Percentiles rank a stretch among this genome's conserved stretches.
phyloP scores from a whole-genome alignment of 1,140 invertebrate species.

The Cotesia glomerata region DNA sequence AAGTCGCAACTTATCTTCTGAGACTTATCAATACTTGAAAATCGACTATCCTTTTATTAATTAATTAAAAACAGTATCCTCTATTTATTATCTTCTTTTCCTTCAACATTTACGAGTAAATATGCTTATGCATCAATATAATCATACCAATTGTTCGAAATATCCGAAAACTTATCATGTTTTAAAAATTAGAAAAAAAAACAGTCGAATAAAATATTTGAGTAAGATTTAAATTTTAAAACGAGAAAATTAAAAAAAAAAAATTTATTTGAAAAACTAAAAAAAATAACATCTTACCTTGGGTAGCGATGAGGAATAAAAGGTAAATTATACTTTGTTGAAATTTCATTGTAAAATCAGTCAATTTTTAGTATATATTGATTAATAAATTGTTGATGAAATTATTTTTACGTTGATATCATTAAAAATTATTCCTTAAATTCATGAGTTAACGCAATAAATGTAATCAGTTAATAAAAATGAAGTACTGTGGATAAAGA shows the following conservation, averaged over 20 bases:
- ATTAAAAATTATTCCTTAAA: constrained; percentile 23
- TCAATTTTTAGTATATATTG: too few relatives aligned
- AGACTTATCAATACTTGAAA: too few relatives aligned
- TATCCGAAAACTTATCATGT: too few relatives aligned
- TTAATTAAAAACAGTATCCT: too few relatives aligned
- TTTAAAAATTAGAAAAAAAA: too few relatives aligned
- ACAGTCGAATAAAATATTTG: too few relatives aligned
- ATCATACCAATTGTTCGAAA: too few relatives aligned
- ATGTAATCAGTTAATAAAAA: constrained; percentile 5
- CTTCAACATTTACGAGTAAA: too few relatives aligned
- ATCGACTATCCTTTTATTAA: too few relatives aligned
- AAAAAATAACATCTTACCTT: constrained; percentile 50
- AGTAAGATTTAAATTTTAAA: neutral
- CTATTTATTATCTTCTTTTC: neutral
- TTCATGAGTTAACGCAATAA: neutral
- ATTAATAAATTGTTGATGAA: constrained; percentile 5
- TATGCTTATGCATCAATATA: too few relatives aligned
- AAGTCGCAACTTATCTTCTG: too few relatives aligned
- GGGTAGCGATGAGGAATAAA: constrained; percentile 50
- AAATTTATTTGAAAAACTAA: neutral
- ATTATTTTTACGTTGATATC: constrained; percentile 46
- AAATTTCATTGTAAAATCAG: too few relatives aligned
- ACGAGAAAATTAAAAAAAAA: neutral
- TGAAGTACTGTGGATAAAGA: constrained; percentile 44
- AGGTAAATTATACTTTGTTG: constrained; percentile 37